Base-by-base conservation (phyloP, 2,888 invertebrate genomes). In the Acrobasis consociella region DNA sequence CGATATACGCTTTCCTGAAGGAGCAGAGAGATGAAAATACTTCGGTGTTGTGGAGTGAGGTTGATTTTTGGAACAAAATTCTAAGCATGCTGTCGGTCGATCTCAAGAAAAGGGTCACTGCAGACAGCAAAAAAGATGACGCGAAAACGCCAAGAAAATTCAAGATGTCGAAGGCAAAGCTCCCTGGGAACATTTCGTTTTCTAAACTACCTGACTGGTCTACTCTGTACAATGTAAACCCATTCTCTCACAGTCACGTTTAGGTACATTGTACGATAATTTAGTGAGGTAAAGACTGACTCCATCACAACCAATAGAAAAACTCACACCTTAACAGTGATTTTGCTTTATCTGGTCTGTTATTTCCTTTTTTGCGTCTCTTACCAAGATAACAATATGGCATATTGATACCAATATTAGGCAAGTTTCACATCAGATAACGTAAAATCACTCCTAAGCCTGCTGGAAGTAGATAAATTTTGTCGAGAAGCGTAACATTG, bases 201-300 rank as follows among this genome's bases (percentile, higher is more conserved):
- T 77, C 82, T 5, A 78, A 74, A 64, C 66, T 80, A 51, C 79
- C 81, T n/a, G 83, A 85, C 42, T 75, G 75, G 69, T 78, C 83
- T 13, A 77, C 78, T 52, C 65, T 74, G 58, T 77, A 82, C 65
- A 77, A 82, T 64, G 70, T 82, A 53, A 80, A 82, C 65, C 74
- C 81, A 64, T 76, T 80, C 65, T 77, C 80, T 64, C 81, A 85
- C 75, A 87, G 87, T 78, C 87, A 86, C 76, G 88, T 90, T 85
- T 87, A 90, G 77, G 79, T 79, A 72, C 71, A 75, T 73, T 74
- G 69, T 70, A 76, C 71, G 74, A 74, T 82, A 80, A 78, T 81
- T 84, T 84, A 85, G 87, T 86, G 90, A 91, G 91, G 85, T 85
- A 89, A 91, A 92, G 91, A 91, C 91, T 92, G 91, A 92, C 80